phyloP scores from a whole-genome alignment of 2,888 invertebrate genomes.

The Platycheirus rosarum region DNA sequence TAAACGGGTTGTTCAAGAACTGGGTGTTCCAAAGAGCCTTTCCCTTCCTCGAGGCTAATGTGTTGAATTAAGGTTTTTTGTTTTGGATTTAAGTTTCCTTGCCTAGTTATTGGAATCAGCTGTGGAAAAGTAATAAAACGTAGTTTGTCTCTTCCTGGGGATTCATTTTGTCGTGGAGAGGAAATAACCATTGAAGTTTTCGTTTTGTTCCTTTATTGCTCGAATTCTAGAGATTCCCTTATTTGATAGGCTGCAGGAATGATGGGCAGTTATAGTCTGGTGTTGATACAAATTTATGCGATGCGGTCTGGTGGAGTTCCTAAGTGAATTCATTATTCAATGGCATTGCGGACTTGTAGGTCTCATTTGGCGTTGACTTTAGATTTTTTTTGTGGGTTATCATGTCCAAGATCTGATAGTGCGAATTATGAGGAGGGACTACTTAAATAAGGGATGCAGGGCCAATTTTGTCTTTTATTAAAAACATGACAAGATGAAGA shows the following conservation, averaged over 20 bases:
- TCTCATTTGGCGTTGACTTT: constrained; percentile 39
- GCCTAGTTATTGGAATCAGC: constrained; percentile 40
- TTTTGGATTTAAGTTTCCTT: too few species aligned
- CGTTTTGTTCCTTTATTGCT: constrained; percentile 43
- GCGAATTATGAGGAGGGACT: too few species aligned
- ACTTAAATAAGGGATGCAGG: too few species aligned
- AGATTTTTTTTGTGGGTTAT: too few species aligned
- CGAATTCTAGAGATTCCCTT: constrained; percentile 45
- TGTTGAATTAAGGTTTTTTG: constrained; percentile 1
- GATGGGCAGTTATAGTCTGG: constrained; percentile 8
- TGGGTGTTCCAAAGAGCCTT: constrained; percentile 69
- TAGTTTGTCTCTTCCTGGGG: constrained; percentile 56
- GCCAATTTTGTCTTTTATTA: too few species aligned
- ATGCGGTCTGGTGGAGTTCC: constrained; percentile 58
- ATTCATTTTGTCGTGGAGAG: constrained; percentile 24
- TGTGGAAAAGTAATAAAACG: constrained; percentile 59
- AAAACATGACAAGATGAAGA: too few species aligned
- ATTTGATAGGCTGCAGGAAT: constrained; percentile 42
- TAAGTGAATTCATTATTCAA: constrained; percentile 58
- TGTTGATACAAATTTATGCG: constrained; percentile 54
- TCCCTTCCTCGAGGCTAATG: constrained; percentile 51
- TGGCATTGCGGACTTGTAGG: constrained; percentile 39
- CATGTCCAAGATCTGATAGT: too few species aligned
- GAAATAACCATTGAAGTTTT: not conserved
- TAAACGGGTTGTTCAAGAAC: constrained; percentile 69